A percentile compares a stretch with the other conserved stretches of the same genome.
Conservation (phyloP, 2,888 invertebrate genomes). For the Aspidapion aeneum region DNA sequence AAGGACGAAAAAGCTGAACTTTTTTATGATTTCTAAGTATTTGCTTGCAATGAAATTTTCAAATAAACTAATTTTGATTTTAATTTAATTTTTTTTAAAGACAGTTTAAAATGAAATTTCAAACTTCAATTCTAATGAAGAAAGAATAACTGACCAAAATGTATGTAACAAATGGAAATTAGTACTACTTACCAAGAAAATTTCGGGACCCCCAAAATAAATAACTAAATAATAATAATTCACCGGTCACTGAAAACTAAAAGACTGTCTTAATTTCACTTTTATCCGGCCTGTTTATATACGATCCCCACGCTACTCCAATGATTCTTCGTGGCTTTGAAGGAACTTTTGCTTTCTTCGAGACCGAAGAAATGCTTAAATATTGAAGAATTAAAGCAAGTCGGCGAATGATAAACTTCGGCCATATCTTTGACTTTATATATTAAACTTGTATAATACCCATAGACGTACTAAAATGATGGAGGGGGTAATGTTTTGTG, state of each 20-base stretch:
- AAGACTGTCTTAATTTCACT: constrained; percentile 23
- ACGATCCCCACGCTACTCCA: constrained; percentile 17
- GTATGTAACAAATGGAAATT: too few relatives aligned
- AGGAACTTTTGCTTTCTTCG: neutral
- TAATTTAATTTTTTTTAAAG: too few relatives aligned
- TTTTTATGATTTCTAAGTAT: too few relatives aligned
- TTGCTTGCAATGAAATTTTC: too few relatives aligned
- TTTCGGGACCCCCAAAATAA: neutral
- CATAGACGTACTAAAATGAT: neutral
- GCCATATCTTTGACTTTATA: neutral
- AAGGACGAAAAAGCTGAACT: too few relatives aligned
- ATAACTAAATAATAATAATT: neutral
- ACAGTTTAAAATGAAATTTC: too few relatives aligned
- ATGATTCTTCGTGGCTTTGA: neutral
- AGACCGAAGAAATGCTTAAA: neutral
- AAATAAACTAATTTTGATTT: too few relatives aligned
- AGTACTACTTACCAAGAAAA: neutral
- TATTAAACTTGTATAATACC: neutral
- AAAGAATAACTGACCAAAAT: too few relatives aligned
- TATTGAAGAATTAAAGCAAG: neutral
- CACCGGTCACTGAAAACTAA: neutral
- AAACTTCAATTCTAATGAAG: too few relatives aligned
- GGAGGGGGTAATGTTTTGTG: neutral
- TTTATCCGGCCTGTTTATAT: constrained; percentile 18
- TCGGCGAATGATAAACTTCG: neutral